Evolutionary conservation across 1,140 invertebrate species (phyloP).

Genomic region (Drosophila tristis): DNA sequence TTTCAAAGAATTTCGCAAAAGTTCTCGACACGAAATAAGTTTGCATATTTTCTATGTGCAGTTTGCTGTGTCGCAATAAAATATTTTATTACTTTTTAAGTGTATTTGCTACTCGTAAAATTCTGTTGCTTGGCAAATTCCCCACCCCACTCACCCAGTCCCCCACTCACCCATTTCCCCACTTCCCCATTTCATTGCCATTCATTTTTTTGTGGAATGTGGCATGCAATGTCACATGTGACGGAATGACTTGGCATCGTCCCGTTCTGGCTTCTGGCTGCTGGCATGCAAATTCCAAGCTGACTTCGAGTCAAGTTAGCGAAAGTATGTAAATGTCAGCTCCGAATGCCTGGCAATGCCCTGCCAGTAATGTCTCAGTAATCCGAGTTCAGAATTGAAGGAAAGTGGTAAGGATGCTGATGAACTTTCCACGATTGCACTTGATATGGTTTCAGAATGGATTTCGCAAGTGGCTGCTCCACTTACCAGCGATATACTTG

Average conservation of each 20-base stretch:
- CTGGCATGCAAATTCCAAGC: conserved; percentile 67
- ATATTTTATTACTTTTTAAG: conserved; percentile 81
- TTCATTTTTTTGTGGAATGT: conserved; percentile 38
- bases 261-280: conserved; percentile 44
- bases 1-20: conserved; percentile 16
- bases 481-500: not conserved
- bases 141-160: not conserved
- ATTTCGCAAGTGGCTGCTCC: conserved; percentile 1
- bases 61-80: conserved; percentile 61
- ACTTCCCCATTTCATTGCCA: not conserved
- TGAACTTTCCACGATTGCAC: conserved; percentile 32
- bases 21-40: conserved; percentile 33
- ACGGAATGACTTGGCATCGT: conserved; percentile 61
- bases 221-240: conserved; percentile 72
- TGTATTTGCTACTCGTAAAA: conserved; percentile 74
- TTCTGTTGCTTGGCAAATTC: conserved; percentile 53
- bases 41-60: conserved; percentile 50
- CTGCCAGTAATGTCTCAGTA: conserved; percentile 43
- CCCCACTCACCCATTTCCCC: too few relatives aligned
- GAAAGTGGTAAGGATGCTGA: conserved; percentile 4
- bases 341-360: conserved; percentile 21
- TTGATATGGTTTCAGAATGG: conserved; percentile 15
- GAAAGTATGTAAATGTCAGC: conserved; percentile 68
- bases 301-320: conserved; percentile 53
- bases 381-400: conserved; percentile 11